Evolutionary conservation across 2,888 invertebrate species (phyloP).

Genomic region (Macrosoma leucophasiata): DNA sequence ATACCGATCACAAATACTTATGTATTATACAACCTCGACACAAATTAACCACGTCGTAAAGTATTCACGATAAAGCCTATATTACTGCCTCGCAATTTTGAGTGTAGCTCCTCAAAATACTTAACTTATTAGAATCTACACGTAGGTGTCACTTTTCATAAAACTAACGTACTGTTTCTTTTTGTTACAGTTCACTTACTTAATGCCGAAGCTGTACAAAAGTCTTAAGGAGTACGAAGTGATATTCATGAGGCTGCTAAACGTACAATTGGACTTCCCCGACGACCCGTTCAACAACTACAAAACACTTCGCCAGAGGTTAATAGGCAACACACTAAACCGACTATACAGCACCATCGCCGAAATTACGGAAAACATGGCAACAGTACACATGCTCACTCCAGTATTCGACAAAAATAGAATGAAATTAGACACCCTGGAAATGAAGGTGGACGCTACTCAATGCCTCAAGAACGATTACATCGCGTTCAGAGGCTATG

Average conservation of each 20-base stretch:
- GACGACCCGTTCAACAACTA: conserved; percentile 60
- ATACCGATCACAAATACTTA: conserved; percentile 48
- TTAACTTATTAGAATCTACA: neutral
- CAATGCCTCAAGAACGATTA: conserved; percentile 76
- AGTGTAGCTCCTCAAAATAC: neutral
- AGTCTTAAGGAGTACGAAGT: conserved; percentile 52
- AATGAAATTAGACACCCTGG: conserved; percentile 48
- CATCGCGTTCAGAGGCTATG: conserved; percentile 76
- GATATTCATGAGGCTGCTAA: conserved; percentile 50
- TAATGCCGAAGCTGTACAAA: conserved; percentile 76
- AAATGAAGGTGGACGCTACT: conserved; percentile 65
- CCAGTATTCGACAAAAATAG: conserved; percentile 51
- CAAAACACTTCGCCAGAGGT: conserved; percentile 53
- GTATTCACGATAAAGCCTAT: conserved; percentile 42
- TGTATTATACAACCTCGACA: conserved; percentile 64
- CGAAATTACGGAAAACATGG: conserved; percentile 63
- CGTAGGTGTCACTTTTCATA: conserved; percentile 1
- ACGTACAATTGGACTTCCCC: conserved; percentile 51
- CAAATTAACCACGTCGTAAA: conserved; percentile 59
- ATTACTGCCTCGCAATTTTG: too few relatives aligned
- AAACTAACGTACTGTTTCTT: conserved; percentile 34
- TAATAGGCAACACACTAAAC: conserved; percentile 53
- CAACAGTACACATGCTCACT: conserved; percentile 44
- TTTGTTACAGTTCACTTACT: conserved; percentile 73
- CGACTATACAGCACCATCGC: conserved; percentile 76